Conservation (phyloP, 2,888 invertebrate species). For the Molorchus minor region DNA sequence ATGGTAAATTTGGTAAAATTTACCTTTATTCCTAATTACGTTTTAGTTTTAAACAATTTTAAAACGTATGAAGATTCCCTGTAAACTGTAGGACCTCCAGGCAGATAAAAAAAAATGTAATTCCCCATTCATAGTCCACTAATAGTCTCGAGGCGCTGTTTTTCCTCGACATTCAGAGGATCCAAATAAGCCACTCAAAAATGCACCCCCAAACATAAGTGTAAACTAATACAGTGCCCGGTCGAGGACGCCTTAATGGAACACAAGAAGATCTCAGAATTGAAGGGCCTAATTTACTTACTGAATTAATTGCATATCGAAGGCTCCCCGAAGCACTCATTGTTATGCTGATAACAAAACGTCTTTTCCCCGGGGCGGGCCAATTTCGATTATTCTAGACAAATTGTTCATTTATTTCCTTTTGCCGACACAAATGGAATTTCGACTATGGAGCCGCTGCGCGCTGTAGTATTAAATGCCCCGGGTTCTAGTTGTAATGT, state of each 20-base stretch:
- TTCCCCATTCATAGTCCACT: too few relatives aligned
- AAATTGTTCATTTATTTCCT: conserved; percentile 35
- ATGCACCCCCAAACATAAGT: conserved; percentile 28
- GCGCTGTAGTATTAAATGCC: conserved; percentile 20
- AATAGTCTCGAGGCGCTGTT: too few relatives aligned
- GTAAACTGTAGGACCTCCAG: too few relatives aligned
- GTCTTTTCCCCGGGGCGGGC: conserved; percentile 32
- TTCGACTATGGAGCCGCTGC: conserved; percentile 15
- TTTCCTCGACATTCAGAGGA: too few relatives aligned
- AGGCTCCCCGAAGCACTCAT: conserved; percentile 33
- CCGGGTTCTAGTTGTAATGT: conserved; percentile 13
- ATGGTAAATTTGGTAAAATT: too few relatives aligned
- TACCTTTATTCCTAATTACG: too few relatives aligned
- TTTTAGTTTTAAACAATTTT: too few relatives aligned
- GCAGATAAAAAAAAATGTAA: too few relatives aligned
- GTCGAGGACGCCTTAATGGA: conserved; percentile 27
- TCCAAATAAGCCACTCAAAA: conserved; percentile 11
- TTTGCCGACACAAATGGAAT: conserved; percentile 29
- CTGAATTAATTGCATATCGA: conserved; percentile 37
- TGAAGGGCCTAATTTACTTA: conserved; percentile 36
- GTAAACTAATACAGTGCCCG: conserved; percentile 26
- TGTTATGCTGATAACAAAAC: conserved; percentile 40
- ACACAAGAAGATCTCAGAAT: conserved; percentile 29
- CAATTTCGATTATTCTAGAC: conserved; percentile 38
- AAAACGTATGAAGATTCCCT: too few relatives aligned